Evolutionary conservation across 2,888 invertebrate species (phyloP), one percentile per base, ranked within the genome.

Genomic region (Alcis repandata): DNA sequence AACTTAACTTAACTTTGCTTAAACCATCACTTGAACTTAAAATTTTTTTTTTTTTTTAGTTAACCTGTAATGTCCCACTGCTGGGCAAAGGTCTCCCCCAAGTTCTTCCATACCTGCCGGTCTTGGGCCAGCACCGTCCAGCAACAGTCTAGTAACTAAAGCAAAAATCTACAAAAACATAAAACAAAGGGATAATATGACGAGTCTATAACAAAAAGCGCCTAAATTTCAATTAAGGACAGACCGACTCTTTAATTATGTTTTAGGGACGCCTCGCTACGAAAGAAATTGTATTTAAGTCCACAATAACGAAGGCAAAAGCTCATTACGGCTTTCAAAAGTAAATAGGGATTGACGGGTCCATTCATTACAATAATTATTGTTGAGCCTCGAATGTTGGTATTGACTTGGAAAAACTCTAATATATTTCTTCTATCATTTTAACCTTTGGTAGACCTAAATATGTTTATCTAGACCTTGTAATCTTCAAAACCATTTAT

Each of bases 191-290:
- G 17, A 32, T 56, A 36, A 56, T 19, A 56, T 33, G 15, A 41
- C 17, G 41, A 22, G n/a, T 22, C 27, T 7, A 27, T 15, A 53
- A 49, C 48, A 48, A 9, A 53, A 40, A 7, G 19, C 45, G 17
- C 20, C 41, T 54, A 27, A 54, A 54, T 54, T 54, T 41, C 41
- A 54, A 54, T 54, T 54, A 54, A 13, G 43, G 17, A 41, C 43
- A 53, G 43, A 17, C 17, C 11, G 45, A 17, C 54, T 19, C 43
- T 45, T 45, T 36, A 19, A 45, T 56, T 36, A 54, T 43, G 11
- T 33, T 33, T 45, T 45, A 56, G 45, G 36, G 33, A 19, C 33
- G 45, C 9, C 45, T 36, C n/a, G 45, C 43, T 8, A 33, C 43
- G 19, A 56, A 56, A 56, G n/a, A 36, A 33, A 56, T 56, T 45